Base-by-base conservation (phyloP, 1,140 invertebrate species). In the Sarcophaga peregrina region DNA sequence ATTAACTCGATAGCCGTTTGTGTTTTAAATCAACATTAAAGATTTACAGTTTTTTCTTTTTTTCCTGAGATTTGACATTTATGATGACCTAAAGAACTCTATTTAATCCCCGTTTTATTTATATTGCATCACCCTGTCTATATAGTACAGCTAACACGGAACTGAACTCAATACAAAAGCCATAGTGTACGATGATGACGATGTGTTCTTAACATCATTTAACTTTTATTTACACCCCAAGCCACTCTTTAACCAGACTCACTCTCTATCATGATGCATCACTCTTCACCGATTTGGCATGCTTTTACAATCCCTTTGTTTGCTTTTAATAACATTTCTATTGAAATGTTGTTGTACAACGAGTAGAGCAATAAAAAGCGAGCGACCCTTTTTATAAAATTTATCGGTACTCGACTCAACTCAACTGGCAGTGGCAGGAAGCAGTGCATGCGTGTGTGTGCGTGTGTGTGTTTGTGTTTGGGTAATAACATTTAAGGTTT, bases 201-300 rank as follows among this genome's bases (percentile, higher is more conserved):
- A 25, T 72, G 15, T 54, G 13, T 47, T 78, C 75, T 78, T 78
- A 78, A 78, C 75, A 78, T 78, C 75, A 50, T 78, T 78, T 78
- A 78, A 78, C 75, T 78, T 78, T 78, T 47, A 15, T 76, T 76
- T 47, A 46, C 47, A 76, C 74, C 73, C 13, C 73, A 74, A 3
- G 8, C 73, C 15, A 74, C 3, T 37, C 13, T 45, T 15, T 6
- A 74, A 13, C 45, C 73, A 74, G 11, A 48, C 17, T 47, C 45
- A 76, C n/a, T 15, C 13, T 47, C n/a, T 48, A 47, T 76, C 13
- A n/a, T n/a, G n/a, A n/a, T 47, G 20, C n/a, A 10, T 25, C n/a
- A 17, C 15, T 48, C 74, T 17, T 48, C 74, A 48, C 47, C 48
- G 37, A 72, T 72, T 25, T 76, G 45, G 46, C 46, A 76, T 13